phyloP scores from a whole-genome alignment of 2,888 invertebrate species.

The Panzeria rudis region DNA sequence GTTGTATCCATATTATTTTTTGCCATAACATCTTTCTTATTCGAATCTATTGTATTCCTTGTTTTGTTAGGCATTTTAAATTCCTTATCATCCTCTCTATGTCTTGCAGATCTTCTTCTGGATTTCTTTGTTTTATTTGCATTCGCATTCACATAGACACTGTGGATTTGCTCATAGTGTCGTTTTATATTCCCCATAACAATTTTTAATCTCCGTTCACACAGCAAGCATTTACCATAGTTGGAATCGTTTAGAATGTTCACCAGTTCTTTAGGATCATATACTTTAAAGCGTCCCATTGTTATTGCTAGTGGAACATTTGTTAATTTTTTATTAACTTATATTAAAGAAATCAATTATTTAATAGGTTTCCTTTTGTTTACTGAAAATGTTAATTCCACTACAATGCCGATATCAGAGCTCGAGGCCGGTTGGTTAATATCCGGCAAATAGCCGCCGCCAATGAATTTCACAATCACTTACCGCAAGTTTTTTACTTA shows the following conservation, averaged over 20 bases:
- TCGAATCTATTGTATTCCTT: neutral
- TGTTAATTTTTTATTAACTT: too few species aligned
- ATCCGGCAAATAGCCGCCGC: too few species aligned
- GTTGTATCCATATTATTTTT: neutral
- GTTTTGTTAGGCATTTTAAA: neutral
- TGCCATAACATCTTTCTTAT: neutral
- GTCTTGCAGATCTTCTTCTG: neutral
- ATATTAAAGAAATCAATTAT: too few species aligned
- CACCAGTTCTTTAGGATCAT: constrained; percentile 40
- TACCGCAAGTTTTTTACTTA: too few species aligned
- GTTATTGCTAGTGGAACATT: too few species aligned
- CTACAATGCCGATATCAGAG: too few species aligned
- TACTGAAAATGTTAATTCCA: too few species aligned
- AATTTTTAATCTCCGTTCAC: constrained; percentile 47
- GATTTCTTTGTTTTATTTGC: neutral
- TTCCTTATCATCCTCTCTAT: neutral
- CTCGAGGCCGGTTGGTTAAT: too few species aligned
- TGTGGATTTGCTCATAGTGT: constrained; percentile 53
- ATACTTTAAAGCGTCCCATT: constrained; percentile 64
- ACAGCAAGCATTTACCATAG: constrained; percentile 45
- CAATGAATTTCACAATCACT: too few species aligned
- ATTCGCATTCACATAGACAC: constrained; percentile 6
- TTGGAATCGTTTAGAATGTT: neutral
- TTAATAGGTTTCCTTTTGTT: too few species aligned
- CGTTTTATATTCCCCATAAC: constrained; percentile 62